Evolutionary conservation across 2,888 invertebrate species (phyloP).

Genomic region (Standfussiana lucernea): DNA sequence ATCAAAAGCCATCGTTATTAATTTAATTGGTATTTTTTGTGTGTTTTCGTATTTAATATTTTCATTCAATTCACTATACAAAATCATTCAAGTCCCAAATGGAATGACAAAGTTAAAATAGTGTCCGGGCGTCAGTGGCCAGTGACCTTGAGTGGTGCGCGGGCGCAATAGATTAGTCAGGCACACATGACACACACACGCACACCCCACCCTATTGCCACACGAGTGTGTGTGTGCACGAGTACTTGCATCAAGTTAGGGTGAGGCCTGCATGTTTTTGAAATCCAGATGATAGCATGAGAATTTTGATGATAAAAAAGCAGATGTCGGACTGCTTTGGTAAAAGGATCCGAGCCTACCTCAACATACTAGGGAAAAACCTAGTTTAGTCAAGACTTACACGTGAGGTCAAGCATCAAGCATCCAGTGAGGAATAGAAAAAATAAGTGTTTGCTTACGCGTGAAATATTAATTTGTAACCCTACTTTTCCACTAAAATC

Average conservation of each 20-base stretch:
- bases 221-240: slow-evolving; percentile 63
- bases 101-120: slow-evolving; percentile 81
- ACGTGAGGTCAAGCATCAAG: too few relatives aligned
- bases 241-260: slow-evolving; percentile 59
- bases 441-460: slow-evolving; percentile 1
- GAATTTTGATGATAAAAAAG: slow-evolving; percentile 52
- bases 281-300: slow-evolving; percentile 59
- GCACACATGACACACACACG: slow-evolving; percentile 72
- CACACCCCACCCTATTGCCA: slow-evolving; percentile 59
- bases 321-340: slow-evolving; percentile 19
- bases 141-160: slow-evolving; percentile 86
- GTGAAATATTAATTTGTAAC: slow-evolving; percentile 33
- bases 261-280: slow-evolving; percentile 68
- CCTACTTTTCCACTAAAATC: slow-evolving; percentile 27
- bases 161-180: slow-evolving; percentile 83
- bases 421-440: too few relatives aligned
- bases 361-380: slow-evolving; percentile 21
- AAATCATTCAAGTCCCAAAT: slow-evolving; percentile 62
- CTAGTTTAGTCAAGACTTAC: too few relatives aligned
- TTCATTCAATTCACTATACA: neutral
- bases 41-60: neutral
- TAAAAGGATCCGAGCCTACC: slow-evolving; percentile 49
- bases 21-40: neutral
- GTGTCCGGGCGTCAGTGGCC: slow-evolving; percentile 83
- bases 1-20: neutral